These are phyloP conservation scores for Epinephelus lanceolatus DNA, from an alignment of 2,113 vertebrate species.

Conservation along the genomic window DNA sequence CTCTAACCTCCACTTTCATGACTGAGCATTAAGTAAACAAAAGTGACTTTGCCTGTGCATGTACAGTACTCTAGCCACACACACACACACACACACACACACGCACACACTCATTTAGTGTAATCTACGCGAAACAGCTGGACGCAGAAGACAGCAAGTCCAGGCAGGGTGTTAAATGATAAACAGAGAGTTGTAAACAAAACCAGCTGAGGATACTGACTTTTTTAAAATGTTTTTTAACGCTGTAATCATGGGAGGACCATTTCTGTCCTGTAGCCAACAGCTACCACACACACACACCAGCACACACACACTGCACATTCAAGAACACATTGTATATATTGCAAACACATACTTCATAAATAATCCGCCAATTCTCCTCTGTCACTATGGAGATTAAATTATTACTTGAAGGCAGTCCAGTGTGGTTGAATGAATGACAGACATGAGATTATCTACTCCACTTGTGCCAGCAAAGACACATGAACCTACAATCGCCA, in stretches of 20 bases:
- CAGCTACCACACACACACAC: neutral
- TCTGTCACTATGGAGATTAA: neutral
- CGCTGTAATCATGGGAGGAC: conserved; percentile 42
- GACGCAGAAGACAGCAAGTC: conserved; percentile 41
- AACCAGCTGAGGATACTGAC: conserved; percentile 50
- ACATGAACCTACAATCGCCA: conserved; percentile 60
- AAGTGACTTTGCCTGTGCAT: neutral
- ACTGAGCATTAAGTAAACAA: neutral
- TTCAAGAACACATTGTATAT: conserved; percentile 8
- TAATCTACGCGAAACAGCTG: conserved; percentile 76
- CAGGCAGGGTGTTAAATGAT: conserved; percentile 69
- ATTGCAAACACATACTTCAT: neutral
- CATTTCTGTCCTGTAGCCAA: conserved; percentile 48
- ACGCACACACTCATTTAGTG: conserved; percentile 20
- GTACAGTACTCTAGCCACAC: neutral
- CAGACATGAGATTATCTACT: conserved; percentile 29
- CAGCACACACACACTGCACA: neutral
- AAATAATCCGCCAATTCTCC: neutral
- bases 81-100: conserved; percentile 18
- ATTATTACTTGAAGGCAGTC: neutral
- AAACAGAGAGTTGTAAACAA: conserved; percentile 70
- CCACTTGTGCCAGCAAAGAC: conserved; percentile 13
- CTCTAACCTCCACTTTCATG: neutral
- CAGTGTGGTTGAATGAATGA: conserved; percentile 34
- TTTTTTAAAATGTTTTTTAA: neutral